phyloP scores from a whole-genome alignment of 2,113 vertebrate species.

The Ciconia maguari region DNA sequence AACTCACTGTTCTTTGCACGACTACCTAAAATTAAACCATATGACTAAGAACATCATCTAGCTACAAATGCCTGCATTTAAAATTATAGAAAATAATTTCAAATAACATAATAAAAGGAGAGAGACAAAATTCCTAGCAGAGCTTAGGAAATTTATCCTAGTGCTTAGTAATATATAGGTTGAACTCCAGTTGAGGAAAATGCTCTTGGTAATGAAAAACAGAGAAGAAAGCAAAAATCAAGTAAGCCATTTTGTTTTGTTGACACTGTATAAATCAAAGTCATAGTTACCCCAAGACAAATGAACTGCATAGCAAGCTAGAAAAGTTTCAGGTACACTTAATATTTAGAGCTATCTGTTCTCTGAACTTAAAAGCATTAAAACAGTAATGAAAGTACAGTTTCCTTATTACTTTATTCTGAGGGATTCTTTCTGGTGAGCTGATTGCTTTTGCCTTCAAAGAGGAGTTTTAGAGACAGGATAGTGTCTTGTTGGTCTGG shows the following conservation, averaged over 20 bases:
- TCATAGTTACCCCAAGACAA: neutral
- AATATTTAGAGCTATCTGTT: neutral
- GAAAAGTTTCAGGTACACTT: neutral
- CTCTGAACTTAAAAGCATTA: neutral
- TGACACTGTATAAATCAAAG: neutral
- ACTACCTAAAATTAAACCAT: neutral
- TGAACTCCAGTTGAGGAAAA: neutral
- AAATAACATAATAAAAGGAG: neutral
- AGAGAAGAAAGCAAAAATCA: neutral
- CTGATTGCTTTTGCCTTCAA: neutral
- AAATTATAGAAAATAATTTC: neutral
- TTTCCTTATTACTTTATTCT: neutral
- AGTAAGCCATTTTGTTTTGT: neutral
- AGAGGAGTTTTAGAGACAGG: neutral
- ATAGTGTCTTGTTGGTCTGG: neutral
- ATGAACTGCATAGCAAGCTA: neutral
- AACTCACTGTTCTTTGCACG: neutral
- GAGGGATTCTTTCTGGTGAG: neutral
- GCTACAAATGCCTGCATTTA: neutral
- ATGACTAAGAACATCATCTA: neutral
- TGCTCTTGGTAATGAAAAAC: neutral
- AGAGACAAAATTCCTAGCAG: neutral
- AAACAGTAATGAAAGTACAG: neutral
- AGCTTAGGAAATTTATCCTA: neutral
- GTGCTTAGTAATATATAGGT: neutral